These are phyloP conservation scores for Schizopygopsis pylzovi DNA, from an alignment of 2,797 vertebrate species.

Conservation along the genomic window DNA sequence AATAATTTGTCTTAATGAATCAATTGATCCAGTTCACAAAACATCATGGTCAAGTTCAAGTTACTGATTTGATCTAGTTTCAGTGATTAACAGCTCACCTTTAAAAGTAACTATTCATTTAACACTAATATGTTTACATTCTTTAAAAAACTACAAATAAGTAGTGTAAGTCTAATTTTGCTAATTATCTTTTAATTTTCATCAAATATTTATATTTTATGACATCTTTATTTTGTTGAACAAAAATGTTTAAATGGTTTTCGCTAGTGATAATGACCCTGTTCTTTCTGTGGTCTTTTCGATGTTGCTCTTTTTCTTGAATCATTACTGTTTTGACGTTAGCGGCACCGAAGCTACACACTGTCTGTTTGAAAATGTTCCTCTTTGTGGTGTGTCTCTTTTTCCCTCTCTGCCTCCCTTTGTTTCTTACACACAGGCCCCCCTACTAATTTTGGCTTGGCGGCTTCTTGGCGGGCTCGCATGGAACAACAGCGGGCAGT, in stretches of 20 bases:
- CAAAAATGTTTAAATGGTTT: neutral
- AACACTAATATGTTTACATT: neutral
- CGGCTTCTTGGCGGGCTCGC: slow-evolving; percentile 65
- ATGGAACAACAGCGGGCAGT: slow-evolving; percentile 58
- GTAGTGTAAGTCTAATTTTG: neutral
- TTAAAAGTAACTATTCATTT: neutral
- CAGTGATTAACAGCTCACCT: neutral
- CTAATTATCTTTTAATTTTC: neutral
- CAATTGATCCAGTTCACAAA: neutral
- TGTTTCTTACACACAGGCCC: slow-evolving; percentile 69
- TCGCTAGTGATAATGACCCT: neutral
- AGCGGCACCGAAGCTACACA: neutral
- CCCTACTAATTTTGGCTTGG: slow-evolving; percentile 78
- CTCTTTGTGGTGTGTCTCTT: neutral
- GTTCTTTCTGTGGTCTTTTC: neutral
- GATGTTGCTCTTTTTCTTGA: neutral
- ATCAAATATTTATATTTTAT: neutral
- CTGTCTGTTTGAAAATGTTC: slow-evolving; percentile 2
- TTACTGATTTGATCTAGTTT: neutral
- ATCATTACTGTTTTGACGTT: neutral
- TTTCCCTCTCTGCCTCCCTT: neutral
- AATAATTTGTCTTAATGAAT: neutral
- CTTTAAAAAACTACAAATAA: too few species aligned
- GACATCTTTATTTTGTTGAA: neutral
- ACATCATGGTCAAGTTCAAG: neutral